Conservation (phyloP, 2,113 vertebrate species). For the Callocephalon fimbriatum region DNA sequence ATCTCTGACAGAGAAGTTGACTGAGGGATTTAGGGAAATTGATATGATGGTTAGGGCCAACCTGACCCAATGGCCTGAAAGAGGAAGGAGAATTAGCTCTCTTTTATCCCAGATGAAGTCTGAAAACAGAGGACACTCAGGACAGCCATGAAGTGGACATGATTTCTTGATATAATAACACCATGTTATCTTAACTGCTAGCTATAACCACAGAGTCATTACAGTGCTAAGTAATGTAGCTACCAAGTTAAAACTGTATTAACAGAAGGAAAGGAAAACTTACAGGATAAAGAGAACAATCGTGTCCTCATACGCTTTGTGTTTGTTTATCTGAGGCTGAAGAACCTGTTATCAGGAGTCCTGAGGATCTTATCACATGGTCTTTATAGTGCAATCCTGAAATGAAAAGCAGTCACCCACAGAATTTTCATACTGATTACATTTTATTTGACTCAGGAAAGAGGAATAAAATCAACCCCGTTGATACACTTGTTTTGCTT, state of each 20-base stretch:
- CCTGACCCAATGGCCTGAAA: neutral
- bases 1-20: neutral
- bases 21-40: conserved; percentile 25
- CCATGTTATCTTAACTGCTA: neutral
- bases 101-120: neutral
- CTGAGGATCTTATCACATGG: neutral
- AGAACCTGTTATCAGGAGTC: neutral
- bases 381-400: neutral
- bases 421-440: neutral
- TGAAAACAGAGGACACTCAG: conserved; percentile 2
- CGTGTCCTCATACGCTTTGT: neutral
- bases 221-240: neutral
- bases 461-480: neutral
- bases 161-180: neutral
- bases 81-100: conserved; percentile 2
- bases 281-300: neutral
- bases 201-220: neutral
- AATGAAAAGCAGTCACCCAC: neutral
- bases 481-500: neutral
- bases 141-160: neutral
- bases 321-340: neutral
- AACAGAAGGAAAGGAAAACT: neutral
- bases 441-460: neutral
- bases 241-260: neutral
- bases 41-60: neutral